Conservation (phyloP, 1,140 invertebrate genomes). For the Cephus cinctus region DNA sequence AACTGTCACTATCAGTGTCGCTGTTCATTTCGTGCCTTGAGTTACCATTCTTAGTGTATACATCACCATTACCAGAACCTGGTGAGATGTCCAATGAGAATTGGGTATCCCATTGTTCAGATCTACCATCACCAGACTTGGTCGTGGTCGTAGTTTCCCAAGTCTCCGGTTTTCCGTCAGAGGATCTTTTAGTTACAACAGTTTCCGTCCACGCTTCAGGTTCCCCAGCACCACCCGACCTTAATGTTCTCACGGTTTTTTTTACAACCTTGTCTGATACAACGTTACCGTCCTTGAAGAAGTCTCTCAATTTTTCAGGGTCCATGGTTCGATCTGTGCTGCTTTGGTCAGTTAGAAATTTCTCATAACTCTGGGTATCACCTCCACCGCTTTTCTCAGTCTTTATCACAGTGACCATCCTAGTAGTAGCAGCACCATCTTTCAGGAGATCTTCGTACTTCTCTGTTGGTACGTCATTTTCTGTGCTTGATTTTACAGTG, state of each 20-base stretch:
- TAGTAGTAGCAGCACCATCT: not conserved
- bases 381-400: not conserved
- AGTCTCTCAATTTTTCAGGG: conserved; percentile 24
- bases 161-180: conserved; percentile 27
- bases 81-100: conserved; percentile 47
- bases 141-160: conserved; percentile 27
- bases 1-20: conserved; percentile 49
- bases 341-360: not conserved
- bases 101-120: conserved; percentile 48
- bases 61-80: conserved; percentile 42
- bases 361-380: too few species aligned
- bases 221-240: conserved; percentile 7
- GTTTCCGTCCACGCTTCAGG: conserved; percentile 18
- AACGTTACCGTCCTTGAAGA: conserved; percentile 17
- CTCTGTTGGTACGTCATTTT: not conserved
- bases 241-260: conserved; percentile 17
- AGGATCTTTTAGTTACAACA: conserved; percentile 14
- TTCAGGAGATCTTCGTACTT: not conserved
- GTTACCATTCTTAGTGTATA: conserved; percentile 35
- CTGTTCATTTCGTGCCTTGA: conserved; percentile 43
- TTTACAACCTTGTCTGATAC: conserved; percentile 16
- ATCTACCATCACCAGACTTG: conserved; percentile 5
- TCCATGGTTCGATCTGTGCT: conserved; percentile 11
- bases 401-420: not conserved
- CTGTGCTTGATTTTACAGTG: not conserved